Percentiles rank a stretch among this genome's conserved stretches.
Conservation (phyloP, 2,797 vertebrate species). For the Morelia viridis region DNA sequence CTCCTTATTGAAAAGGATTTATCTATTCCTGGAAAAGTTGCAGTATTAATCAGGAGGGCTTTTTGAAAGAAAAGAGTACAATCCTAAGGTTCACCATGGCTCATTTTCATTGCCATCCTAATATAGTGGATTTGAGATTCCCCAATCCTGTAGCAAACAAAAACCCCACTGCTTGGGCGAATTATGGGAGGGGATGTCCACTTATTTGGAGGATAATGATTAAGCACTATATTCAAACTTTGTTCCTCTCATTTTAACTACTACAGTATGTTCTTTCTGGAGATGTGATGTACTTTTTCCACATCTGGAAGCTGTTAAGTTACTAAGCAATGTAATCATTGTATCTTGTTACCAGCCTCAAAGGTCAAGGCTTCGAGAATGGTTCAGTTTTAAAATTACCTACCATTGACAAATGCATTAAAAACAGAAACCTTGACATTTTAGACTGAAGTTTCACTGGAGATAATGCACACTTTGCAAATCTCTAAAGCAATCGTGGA, state of each 20-base stretch:
- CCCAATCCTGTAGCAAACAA: background rate
- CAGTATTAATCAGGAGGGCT: too few species aligned
- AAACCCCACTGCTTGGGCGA: background rate
- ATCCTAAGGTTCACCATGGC: background rate
- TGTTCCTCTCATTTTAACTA: background rate
- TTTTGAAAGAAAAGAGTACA: too few species aligned
- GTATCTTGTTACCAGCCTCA: conserved; percentile 30
- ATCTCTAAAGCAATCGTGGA: background rate
- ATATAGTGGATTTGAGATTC: background rate
- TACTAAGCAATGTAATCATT: background rate
- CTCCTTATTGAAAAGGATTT: too few species aligned
- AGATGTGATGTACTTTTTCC: background rate
- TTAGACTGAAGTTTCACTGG: background rate
- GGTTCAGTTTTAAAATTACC: background rate
- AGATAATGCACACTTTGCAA: background rate
- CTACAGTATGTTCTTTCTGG: background rate
- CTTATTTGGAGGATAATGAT: background rate
- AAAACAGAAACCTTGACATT: background rate
- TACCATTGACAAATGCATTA: background rate
- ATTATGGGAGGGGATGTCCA: background rate
- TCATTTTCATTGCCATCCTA: background rate
- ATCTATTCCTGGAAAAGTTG: too few species aligned
- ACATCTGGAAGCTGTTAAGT: background rate
- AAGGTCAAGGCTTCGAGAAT: conserved; percentile 45
- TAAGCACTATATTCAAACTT: background rate